Evolutionary conservation across 2,888 invertebrate genomes (phyloP).

Genomic region (Pheosia gnoma): DNA sequence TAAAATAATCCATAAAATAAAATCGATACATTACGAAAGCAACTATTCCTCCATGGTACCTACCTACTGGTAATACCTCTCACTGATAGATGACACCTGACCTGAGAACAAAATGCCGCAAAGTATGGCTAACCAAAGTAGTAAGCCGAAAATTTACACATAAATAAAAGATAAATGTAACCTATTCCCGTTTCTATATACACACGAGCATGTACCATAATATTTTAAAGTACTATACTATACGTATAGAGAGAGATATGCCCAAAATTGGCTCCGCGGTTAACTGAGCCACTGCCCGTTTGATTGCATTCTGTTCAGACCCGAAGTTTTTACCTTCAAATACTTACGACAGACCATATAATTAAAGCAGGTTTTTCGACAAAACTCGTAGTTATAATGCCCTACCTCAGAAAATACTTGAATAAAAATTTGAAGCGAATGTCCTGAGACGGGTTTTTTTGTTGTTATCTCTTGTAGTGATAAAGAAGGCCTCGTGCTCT

Average conservation of each 20-base stretch:
- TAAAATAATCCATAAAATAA: neutral
- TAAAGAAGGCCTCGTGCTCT: constrained; percentile 11
- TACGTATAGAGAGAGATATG: neutral
- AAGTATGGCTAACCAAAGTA: too few relatives aligned
- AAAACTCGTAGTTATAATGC: constrained; percentile 6
- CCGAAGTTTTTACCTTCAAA: constrained; percentile 17
- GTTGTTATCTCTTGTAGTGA: constrained; percentile 18
- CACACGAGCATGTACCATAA: too few relatives aligned
- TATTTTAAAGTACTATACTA: neutral
- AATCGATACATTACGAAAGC: too few relatives aligned
- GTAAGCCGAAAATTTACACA: too few relatives aligned
- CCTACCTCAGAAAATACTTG: constrained; percentile 16
- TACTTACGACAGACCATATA: constrained; percentile 10
- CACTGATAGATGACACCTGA: too few relatives aligned
- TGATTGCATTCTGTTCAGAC: constrained; percentile 5
- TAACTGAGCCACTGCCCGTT: constrained; percentile 12
- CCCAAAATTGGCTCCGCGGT: neutral
- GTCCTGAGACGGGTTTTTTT: constrained; percentile 14
- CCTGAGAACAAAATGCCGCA: too few relatives aligned
- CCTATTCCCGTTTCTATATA: too few relatives aligned
- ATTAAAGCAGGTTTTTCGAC: constrained; percentile 22
- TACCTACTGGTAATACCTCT: too few relatives aligned
- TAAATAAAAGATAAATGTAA: too few relatives aligned
- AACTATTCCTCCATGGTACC: too few relatives aligned
- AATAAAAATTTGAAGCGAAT: constrained; percentile 8